Evolutionary conservation across 2,888 invertebrate genomes (phyloP).

Genomic region (Caenorhabditis panamensis): DNA sequence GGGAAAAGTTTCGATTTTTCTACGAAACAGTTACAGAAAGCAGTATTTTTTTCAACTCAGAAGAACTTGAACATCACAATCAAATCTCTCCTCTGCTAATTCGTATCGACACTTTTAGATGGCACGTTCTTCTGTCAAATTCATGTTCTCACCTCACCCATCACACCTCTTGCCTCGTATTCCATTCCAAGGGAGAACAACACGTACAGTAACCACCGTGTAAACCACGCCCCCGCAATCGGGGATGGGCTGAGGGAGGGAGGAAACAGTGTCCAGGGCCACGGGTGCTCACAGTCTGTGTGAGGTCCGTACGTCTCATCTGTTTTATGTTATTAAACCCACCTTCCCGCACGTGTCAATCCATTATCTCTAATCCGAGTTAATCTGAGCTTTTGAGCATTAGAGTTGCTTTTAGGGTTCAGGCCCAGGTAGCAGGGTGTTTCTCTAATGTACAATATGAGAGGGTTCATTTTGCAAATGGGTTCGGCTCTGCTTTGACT

Average conservation of each 20-base stretch:
- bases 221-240: neutral
- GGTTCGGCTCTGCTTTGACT: neutral
- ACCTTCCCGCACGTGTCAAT: neutral
- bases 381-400: neutral
- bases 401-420: neutral
- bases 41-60: conserved; percentile 1
- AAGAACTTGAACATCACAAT: neutral
- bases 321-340: neutral
- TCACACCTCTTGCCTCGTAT: neutral
- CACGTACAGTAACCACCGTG: conserved; percentile 2
- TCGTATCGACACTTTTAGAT: neutral
- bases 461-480: neutral
- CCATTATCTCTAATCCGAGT: neutral
- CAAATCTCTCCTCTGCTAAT: neutral
- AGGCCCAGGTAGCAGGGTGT: too few species aligned
- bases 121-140: neutral
- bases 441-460: neutral
- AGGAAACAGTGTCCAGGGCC: neutral
- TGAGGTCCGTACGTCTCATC: neutral
- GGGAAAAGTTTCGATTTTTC: too few species aligned
- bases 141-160: conserved; percentile 4
- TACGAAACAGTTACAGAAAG: neutral
- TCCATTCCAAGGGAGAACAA: neutral
- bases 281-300: neutral
- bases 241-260: neutral